Conservation (phyloP, 2,888 invertebrate species). For the Chrysotoxum bicinctum region DNA sequence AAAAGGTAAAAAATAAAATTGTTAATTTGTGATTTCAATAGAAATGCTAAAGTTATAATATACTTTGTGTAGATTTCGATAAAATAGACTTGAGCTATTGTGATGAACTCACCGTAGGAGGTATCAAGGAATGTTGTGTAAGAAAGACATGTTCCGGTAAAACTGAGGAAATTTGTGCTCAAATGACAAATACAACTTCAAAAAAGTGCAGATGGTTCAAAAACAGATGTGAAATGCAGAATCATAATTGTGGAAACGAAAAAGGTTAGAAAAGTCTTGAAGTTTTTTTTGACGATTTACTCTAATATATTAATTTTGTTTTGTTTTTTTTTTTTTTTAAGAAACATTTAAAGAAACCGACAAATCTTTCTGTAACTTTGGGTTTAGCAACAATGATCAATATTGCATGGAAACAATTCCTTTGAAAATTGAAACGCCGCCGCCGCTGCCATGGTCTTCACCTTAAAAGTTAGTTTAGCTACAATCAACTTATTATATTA, state of each 20-base stretch:
- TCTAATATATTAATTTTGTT: not conserved
- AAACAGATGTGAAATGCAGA: slow-evolving; percentile 45
- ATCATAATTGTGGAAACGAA: slow-evolving; percentile 18
- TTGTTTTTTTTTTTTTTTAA: not conserved
- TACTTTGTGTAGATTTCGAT: slow-evolving; percentile 36
- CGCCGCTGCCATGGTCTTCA: too few species aligned
- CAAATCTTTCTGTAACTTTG: slow-evolving; percentile 10
- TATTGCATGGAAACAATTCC: not conserved
- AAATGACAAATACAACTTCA: not conserved
- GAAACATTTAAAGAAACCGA: slow-evolving; percentile 14
- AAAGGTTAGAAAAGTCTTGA: not conserved
- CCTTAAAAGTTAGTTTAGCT: too few species aligned
- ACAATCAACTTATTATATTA: too few species aligned
- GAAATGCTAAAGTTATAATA: not conserved
- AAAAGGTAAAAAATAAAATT: slow-evolving; percentile 11
- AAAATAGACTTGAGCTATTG: slow-evolving; percentile 29
- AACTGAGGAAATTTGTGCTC: slow-evolving; percentile 30
- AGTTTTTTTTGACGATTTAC: not conserved
- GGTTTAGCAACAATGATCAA: not conserved
- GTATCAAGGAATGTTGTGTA: slow-evolving; percentile 31
- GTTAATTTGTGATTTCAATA: not conserved
- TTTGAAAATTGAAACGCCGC: too few species aligned
- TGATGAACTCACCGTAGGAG: slow-evolving; percentile 9
- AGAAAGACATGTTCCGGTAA: slow-evolving; percentile 2
- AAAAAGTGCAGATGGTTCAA: slow-evolving; percentile 36